A percentile compares a stretch with the other conserved stretches of the same genome.
These are phyloP conservation scores for Polypterus bichir DNA, from an alignment of 2,113 vertebrate species.

Conservation along the genomic window DNA sequence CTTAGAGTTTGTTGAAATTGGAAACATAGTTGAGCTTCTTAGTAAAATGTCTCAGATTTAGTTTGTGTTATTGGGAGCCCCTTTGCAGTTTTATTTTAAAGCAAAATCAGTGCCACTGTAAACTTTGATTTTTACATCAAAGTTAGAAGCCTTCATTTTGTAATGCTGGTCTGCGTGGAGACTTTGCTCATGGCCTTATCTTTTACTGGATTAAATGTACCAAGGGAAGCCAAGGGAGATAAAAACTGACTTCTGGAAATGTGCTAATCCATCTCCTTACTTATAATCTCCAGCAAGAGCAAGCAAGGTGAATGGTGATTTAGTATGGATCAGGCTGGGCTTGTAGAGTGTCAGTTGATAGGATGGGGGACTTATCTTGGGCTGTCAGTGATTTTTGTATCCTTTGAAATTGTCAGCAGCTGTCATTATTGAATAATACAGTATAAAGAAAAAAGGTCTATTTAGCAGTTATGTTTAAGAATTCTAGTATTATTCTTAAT, in stretches of 20 bases:
- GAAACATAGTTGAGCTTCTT: too few species aligned
- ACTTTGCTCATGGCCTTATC: slow-evolving; percentile 21
- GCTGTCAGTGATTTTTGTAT: neutral
- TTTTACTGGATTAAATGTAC: slow-evolving; percentile 35
- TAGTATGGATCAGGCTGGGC: slow-evolving; percentile 26
- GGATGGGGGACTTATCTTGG: neutral
- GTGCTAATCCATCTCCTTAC: slow-evolving; percentile 39
- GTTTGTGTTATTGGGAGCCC: too few species aligned
- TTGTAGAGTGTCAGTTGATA: neutral
- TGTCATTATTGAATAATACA: slow-evolving; percentile 6
- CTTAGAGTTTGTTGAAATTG: too few species aligned
- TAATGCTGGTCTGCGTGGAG: slow-evolving; percentile 8
- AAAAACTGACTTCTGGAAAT: slow-evolving; percentile 44
- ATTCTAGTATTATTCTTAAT: neutral
- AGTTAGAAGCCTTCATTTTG: neutral
- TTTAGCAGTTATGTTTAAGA: slow-evolving; percentile 3
- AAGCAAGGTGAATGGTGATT: slow-evolving; percentile 41
- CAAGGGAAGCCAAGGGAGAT: slow-evolving; percentile 31
- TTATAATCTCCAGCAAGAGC: slow-evolving; percentile 46
- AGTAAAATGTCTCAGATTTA: too few species aligned
- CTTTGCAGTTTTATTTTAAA: too few species aligned
- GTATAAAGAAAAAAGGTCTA: slow-evolving; percentile 8
- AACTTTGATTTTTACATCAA: too few species aligned
- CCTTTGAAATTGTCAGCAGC: too few species aligned
- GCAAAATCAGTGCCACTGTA: too few species aligned